Conservation (phyloP, 2,797 vertebrate species). For the Selene dorsalis region DNA sequence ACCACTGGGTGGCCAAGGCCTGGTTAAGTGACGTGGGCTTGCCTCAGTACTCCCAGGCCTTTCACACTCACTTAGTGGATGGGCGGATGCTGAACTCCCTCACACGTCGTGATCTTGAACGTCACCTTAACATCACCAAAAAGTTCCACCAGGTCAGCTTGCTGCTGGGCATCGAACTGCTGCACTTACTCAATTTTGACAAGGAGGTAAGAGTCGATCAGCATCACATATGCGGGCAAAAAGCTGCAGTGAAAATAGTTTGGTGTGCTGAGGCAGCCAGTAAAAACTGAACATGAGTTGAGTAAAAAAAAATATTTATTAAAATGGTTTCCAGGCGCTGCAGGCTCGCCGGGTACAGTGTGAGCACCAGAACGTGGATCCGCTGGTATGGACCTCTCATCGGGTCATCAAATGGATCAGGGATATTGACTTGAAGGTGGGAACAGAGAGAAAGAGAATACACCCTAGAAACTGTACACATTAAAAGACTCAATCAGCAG, state of each 20-base stretch:
- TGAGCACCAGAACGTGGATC: slow-evolving; percentile 87
- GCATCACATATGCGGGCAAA: no score
- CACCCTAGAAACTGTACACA: not conserved
- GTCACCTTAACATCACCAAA: slow-evolving; percentile 88
- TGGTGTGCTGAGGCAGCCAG: not conserved
- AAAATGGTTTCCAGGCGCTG: slow-evolving; percentile 78
- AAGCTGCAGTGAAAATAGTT: not conserved
- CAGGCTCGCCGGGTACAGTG: slow-evolving; percentile 87
- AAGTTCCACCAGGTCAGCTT: slow-evolving; percentile 91
- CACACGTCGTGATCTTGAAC: slow-evolving; percentile 88
- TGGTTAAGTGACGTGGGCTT: slow-evolving; percentile 90
- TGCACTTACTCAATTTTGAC: slow-evolving; percentile 87
- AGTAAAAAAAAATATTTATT: slow-evolving; percentile 13
- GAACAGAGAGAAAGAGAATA: slow-evolving; percentile 15
- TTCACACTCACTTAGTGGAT: slow-evolving; percentile 90
- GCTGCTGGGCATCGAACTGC: slow-evolving; percentile 89
- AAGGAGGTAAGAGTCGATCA: slow-evolving; percentile 83
- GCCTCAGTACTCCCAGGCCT: slow-evolving; percentile 91
- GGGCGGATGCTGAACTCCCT: slow-evolving; percentile 89
- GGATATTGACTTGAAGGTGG: slow-evolving; percentile 91
- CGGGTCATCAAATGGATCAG: slow-evolving; percentile 90
- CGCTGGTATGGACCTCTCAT: slow-evolving; percentile 89
- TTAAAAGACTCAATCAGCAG: not conserved
- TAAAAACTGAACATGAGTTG: not conserved
- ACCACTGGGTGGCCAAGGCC: slow-evolving; percentile 93